phyloP scores from a whole-genome alignment of 2,888 invertebrate genomes.

The Pedicia rivosa region DNA sequence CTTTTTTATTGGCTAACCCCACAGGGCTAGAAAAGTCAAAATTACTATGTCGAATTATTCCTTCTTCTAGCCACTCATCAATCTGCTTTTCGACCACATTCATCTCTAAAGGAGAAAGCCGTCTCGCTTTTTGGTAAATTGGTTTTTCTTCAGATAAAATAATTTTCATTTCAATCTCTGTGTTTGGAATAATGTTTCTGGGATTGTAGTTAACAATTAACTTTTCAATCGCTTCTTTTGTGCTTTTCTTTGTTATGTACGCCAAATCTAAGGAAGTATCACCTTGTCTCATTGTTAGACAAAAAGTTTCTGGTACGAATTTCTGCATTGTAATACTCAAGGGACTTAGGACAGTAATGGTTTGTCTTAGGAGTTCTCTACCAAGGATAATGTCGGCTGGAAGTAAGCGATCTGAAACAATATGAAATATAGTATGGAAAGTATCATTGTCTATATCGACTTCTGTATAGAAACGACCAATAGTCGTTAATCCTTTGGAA shows the following conservation, averaged over 20 bases:
- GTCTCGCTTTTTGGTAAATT: slow-evolving; percentile 15
- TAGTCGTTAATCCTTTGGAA: not conserved
- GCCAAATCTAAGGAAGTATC: not conserved
- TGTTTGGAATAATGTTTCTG: not conserved
- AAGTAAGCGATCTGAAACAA: not conserved
- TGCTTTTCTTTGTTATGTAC: not conserved
- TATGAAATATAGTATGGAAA: not conserved
- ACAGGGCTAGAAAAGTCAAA: slow-evolving; percentile 17
- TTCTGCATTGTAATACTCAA: not conserved
- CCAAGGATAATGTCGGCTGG: not conserved
- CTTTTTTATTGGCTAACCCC: slow-evolving; percentile 16
- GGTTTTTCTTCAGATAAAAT: slow-evolving; percentile 18
- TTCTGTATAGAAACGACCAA: not conserved
- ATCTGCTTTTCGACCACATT: slow-evolving; percentile 16
- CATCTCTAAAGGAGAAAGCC: slow-evolving; percentile 15
- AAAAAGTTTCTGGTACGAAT: not conserved
- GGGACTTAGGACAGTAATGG: not conserved
- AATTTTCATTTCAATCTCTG: slow-evolving; percentile 14
- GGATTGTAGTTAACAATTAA: not conserved
- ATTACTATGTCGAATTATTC: slow-evolving; percentile 9
- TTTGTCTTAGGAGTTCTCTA: not conserved
- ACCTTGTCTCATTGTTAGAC: not conserved
- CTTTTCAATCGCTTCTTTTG: not conserved
- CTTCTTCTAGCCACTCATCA: slow-evolving; percentile 8
- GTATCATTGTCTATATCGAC: not conserved